phyloP scores from a whole-genome alignment of 2,113 vertebrate species.

The Seriola rivoliana region DNA sequence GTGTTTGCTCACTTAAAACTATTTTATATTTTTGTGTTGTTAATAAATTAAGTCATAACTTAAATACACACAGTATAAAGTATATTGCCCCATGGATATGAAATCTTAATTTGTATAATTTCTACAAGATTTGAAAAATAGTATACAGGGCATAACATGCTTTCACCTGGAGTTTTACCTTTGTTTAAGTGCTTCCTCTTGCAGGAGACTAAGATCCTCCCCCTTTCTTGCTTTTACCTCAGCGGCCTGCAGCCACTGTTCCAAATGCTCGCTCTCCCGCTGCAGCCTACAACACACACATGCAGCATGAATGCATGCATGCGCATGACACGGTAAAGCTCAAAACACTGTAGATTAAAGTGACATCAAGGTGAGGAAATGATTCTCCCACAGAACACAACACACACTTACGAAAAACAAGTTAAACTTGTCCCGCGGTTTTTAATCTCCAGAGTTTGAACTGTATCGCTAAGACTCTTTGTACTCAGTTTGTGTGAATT shows the following conservation, averaged over 20 bases:
- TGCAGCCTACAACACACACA: constrained; percentile 59
- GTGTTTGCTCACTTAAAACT: no score
- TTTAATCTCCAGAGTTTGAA: neutral
- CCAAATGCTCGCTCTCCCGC: constrained; percentile 32
- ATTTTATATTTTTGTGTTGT: no score
- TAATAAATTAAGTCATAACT: no score
- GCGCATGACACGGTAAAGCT: neutral
- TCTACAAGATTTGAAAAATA: neutral
- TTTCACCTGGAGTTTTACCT: constrained; percentile 38
- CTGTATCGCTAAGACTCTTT: neutral
- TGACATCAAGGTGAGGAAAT: neutral
- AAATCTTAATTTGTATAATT: neutral
- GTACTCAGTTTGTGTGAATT: neutral
- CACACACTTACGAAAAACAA: constrained; percentile 15
- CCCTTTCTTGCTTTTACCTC: constrained; percentile 37
- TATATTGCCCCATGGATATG: neutral
- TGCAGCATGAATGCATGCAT: neutral
- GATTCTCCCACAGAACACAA: neutral
- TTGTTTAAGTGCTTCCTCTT: constrained; percentile 47
- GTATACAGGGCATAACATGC: neutral
- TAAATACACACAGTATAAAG: no score
- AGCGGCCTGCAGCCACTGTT: constrained; percentile 41
- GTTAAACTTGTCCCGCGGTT: constrained; percentile 14
- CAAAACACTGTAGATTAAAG: neutral
- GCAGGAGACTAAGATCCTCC: constrained; percentile 17